These are phyloP conservation scores for Himalopsyche japonica DNA, from an alignment of 2,888 invertebrate species.

Conservation along the genomic window DNA sequence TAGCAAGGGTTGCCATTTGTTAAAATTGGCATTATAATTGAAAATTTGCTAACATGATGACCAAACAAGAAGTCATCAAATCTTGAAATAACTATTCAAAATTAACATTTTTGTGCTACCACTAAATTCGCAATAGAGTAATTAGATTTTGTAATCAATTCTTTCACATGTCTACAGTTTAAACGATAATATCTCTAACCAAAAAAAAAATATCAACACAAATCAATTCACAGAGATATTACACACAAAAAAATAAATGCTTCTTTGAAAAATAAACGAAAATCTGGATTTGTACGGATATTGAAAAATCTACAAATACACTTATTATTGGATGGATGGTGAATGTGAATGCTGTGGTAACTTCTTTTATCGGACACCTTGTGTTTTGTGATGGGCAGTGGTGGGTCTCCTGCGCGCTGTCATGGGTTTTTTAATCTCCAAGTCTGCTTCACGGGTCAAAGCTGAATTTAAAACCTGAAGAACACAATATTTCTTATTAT, in stretches of 20 bases:
- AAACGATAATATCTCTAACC: not conserved
- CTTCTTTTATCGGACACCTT: conserved; percentile 39
- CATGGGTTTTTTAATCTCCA: conserved; percentile 41
- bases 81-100: not conserved
- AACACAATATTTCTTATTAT: not conserved
- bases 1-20: not conserved
- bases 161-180: not conserved
- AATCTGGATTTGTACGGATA: not conserved
- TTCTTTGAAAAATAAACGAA: not conserved
- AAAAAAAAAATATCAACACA: not conserved
- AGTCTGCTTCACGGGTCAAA: conserved; percentile 47
- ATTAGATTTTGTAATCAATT: not conserved
- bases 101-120: not conserved
- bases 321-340: conserved; percentile 10
- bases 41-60: not conserved
- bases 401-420: conserved; percentile 44
- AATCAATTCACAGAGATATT: not conserved
- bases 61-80: not conserved
- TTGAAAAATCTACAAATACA: not conserved
- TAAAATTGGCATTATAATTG: not conserved
- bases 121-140: not conserved
- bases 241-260: not conserved
- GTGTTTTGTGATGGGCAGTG: conserved; percentile 47
- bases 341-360: not conserved
- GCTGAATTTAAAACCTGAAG: conserved; percentile 45